Percentiles rank a stretch among this genome's conserved stretches.
These are phyloP conservation scores for Aurelia aurita DNA, from an alignment of 30 jellyfish, hydroid and myxozoan genomes.

Conservation along the genomic window DNA sequence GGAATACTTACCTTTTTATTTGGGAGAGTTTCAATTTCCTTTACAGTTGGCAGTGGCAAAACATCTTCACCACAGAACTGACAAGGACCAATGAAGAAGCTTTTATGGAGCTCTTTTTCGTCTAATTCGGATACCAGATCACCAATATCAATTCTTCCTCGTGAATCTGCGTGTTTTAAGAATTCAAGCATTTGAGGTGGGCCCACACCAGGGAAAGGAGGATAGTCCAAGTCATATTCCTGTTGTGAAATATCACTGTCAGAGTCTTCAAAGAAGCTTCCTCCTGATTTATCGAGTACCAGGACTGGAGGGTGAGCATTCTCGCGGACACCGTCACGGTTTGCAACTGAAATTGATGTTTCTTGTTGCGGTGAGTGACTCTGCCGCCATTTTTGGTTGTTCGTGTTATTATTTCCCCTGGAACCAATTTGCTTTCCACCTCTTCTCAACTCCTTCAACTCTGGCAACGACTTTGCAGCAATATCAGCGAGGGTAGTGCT, in stretches of 20 bases:
- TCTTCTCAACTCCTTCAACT: no score
- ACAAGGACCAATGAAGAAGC: slow-evolving; percentile 79
- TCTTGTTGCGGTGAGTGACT: no score
- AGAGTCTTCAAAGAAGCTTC: neutral
- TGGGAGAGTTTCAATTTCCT: slow-evolving; percentile 43
- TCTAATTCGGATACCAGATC: neutral
- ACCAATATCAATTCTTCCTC: neutral
- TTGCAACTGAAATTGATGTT: neutral
- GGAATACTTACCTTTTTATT: slow-evolving; percentile 45
- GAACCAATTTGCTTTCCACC: no score
- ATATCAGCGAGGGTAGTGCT: no score
- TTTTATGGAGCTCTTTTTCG: slow-evolving; percentile 39
- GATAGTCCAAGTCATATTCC: neutral
- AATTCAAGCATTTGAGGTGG: slow-evolving; percentile 77
- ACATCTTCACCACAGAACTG: slow-evolving; percentile 67
- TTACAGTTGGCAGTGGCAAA: slow-evolving; percentile 77
- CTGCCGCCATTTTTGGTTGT: no score
- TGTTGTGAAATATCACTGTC: slow-evolving; percentile 36
- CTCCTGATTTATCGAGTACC: neutral
- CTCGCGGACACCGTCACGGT: neutral
- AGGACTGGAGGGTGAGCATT: neutral
- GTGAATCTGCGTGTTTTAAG: slow-evolving; percentile 32
- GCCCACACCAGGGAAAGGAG: slow-evolving; percentile 75
- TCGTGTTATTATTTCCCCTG: no score
- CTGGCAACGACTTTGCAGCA: no score